Base-by-base conservation (phyloP, 2,797 vertebrate species). In the Pipistrellus nathusii region DNA sequence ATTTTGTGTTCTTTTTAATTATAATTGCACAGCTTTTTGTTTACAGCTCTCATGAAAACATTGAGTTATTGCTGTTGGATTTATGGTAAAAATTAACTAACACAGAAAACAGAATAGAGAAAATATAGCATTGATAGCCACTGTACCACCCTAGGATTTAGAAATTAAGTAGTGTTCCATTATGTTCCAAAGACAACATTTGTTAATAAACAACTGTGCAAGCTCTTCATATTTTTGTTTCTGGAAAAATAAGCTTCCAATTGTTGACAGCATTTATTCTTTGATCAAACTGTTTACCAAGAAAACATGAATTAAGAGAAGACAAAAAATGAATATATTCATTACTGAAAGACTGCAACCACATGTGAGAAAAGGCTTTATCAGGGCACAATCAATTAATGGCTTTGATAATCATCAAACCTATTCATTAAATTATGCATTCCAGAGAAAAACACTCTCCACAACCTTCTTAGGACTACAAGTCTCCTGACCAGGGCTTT, bases 351-450 rank as follows among this genome's bases (percentile, higher is more conserved):
- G 97, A 95, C 51, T 35, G 51, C 3, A 88, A 0, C 3, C 20
- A 80, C 88, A 55, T 48, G 64, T 66, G 93, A 80, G 75, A 97
- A 97, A 68, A 81, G 32, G 57, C 25, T 95, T 90, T 88, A 80
- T 88, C 94, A 91, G 85, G 27, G 35, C 30, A 93, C 96, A 98
- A 97, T 96, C 96, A 98, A 97, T 97, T 93, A 97, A 89, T 88
- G 96, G 97, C 95, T 96, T 95, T 93, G 88, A 97, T 84, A 94
- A 91, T 88, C 97, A 97, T 96, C 94, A 97, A 97, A 96, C 77
- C 66, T 90, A 91, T 86, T 96, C 86, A 88, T 89, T 93, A 59
- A 94, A 91, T 96, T 88, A 85, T 25, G 88, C 23, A 84, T 83
- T 84, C 88, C 73, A 93, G 90, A 87, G 87, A 95, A 95, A 72